Percentiles rank a stretch among this genome's conserved stretches.
phyloP scores from a whole-genome alignment of 2,888 invertebrate genomes.

The Eupithecia dodoneata region DNA sequence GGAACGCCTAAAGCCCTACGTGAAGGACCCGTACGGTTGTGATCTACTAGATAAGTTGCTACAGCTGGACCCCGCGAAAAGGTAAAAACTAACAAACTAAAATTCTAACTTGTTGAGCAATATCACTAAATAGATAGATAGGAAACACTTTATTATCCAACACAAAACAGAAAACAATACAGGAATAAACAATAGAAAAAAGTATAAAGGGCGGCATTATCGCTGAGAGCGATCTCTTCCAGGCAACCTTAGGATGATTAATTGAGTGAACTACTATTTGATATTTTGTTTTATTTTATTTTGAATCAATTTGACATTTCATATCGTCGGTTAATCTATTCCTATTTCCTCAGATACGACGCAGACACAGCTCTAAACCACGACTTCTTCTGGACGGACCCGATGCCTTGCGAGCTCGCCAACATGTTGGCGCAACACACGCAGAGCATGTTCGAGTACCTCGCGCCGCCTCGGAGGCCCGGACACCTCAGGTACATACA shows the following conservation, averaged over 20 bases:
- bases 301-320: no score
- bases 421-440: slow-evolving; percentile 95
- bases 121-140: no score
- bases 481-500: slow-evolving; percentile 84
- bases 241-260: no score
- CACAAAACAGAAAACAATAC: no score
- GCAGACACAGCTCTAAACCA: slow-evolving; percentile 97
- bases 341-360: slow-evolving; percentile 82
- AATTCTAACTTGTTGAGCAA: no score
- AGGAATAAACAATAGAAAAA: no score
- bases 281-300: no score
- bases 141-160: no score
- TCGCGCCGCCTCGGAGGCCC: slow-evolving; percentile 87
- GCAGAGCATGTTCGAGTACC: slow-evolving; percentile 97
- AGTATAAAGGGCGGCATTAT: no score
- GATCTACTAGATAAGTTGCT: slow-evolving; percentile 96
- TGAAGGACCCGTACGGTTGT: slow-evolving; percentile 95
- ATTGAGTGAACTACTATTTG: no score
- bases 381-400: slow-evolving; percentile 99
- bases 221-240: no score
- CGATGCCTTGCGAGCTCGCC: slow-evolving; percentile 95
- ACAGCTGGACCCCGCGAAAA: slow-evolving; percentile 94
- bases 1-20: slow-evolving; percentile 93
- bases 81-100: slow-evolving; percentile 55
- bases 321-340: neutral